These are phyloP conservation scores for Poeciliopsis infans DNA, from an alignment of 2,797 vertebrate species.

Conservation along the genomic window DNA sequence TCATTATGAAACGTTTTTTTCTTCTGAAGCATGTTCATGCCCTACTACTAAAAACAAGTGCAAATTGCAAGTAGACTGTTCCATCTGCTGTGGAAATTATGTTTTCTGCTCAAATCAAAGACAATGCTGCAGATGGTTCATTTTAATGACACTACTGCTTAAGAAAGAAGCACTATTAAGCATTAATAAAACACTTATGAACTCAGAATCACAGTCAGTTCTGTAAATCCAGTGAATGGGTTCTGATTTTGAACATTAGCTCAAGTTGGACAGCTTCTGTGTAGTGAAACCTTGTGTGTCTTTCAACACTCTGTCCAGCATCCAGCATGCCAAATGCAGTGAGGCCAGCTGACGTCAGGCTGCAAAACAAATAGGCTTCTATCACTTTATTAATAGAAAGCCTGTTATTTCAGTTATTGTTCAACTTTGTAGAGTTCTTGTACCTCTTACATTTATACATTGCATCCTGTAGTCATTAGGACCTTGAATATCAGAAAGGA, in stretches of 20 bases:
- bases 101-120: not conserved
- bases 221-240: not conserved
- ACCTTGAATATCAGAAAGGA: not conserved
- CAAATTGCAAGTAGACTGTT: not conserved
- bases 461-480: not conserved
- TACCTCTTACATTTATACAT: too few relatives aligned
- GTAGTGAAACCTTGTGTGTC: not conserved
- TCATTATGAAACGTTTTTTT: not conserved
- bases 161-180: not conserved
- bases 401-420: not conserved
- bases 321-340: not conserved
- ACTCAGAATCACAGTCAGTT: not conserved
- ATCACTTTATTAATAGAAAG: not conserved
- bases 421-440: too few relatives aligned
- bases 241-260: not conserved
- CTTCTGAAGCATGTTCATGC: not conserved
- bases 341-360: not conserved
- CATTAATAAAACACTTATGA: not conserved
- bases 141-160: not conserved
- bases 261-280: not conserved
- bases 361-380: not conserved
- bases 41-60: not conserved
- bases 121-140: not conserved
- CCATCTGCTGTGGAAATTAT: constrained; percentile 1
- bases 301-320: not conserved